Evolutionary conservation across 2,888 invertebrate species (phyloP), one percentile per base, ranked within the genome.

Genomic region (Sialis lutaria): DNA sequence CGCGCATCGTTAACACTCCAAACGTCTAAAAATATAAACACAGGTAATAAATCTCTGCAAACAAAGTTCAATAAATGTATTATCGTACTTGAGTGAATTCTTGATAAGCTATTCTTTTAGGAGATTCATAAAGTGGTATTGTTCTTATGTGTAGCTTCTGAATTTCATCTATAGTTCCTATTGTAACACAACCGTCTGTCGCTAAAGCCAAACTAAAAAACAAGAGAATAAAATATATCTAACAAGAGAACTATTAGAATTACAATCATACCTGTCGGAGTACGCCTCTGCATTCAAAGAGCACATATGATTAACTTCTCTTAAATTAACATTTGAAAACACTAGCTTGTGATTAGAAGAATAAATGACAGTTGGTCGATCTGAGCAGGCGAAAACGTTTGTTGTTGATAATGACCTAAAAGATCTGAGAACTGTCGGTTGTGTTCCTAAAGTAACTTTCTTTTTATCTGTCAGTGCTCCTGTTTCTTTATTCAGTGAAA

Each of bases 321-420:
- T 88, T 46, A 91, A 72, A 63, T 91, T 95, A 2, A 95, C 96
- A 67, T 96, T 97, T n/a, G 95, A 95, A 67, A 96, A 96, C 4
- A 96, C 95, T 33, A 96, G 74, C 65, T 96, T 96, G 64, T 95
- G 92, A 68, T 96, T 96, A n/a, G 93, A 93, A 5, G 95, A 96
- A 69, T 97, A 98, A 55, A 98, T 96, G 9, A 98, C 97, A 0
- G 97, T 96, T 0, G 97, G 97, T 44, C 97, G 77, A 66, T 98
- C 97, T 0, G 95, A 96, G 64, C 98, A 98, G 22, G 96, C 98
- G 69, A 98, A 98, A 34, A 98, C 95, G 64, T 96, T 97, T 10
- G 88, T 90, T 0, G 93, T 93, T 9, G 89, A 83, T 45, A 88
- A 72, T 0, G 90, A 87, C 53, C 84, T 77, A 63, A 98, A 97